Evolutionary conservation across 2,113 vertebrate species (phyloP), one percentile per base, ranked within the genome.

Genomic region (Delphinus delphis): DNA sequence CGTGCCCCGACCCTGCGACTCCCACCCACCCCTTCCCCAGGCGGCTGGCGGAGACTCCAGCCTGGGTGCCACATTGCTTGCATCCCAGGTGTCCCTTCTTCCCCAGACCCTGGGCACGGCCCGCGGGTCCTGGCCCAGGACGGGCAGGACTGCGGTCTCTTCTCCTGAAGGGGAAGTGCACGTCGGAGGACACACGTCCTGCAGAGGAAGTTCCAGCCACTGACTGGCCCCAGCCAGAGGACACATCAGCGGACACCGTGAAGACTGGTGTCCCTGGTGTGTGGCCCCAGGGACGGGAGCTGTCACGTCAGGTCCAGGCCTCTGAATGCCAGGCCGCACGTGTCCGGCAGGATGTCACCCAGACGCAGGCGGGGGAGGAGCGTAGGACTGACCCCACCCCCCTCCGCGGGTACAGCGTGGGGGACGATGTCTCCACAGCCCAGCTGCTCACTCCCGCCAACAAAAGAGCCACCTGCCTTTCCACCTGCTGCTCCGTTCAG

Each of bases 161-260:
- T n/a, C 44, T 70, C 71, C 65, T 44, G 28, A 76, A 18, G 38
- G n/a, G 82, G 21, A 33, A 58, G 8, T 26, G 28, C 38, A 53
- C 15, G 65, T 85, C 25, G 55, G 65, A 90, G 17, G 65, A 82
- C 20, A 1, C n/a, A 2, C 6, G 41, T n/a, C 71, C 84, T 55
- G 68, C 67, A 53, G 20, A 50, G 41, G 85, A 93, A 79, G 58
- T 26, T 47, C 68, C 23, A 58, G 7, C 53, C 33, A 0, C 58
- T 68, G 73, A 77, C 17, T 44, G 5, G 44, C 74, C 31, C 11
- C 50, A 55, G 76, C 74, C 74, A 14, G 76, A 55, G 76, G 50
- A 36, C 31, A 13, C 6, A 1, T 5, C 14, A 38, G n/a, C 44
- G 13, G 36, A 1, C 38, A 12, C n/a, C 50, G 0, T 4, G 17